phyloP scores from a whole-genome alignment of 2,888 invertebrate genomes.

The Plagodis pulveraria region DNA sequence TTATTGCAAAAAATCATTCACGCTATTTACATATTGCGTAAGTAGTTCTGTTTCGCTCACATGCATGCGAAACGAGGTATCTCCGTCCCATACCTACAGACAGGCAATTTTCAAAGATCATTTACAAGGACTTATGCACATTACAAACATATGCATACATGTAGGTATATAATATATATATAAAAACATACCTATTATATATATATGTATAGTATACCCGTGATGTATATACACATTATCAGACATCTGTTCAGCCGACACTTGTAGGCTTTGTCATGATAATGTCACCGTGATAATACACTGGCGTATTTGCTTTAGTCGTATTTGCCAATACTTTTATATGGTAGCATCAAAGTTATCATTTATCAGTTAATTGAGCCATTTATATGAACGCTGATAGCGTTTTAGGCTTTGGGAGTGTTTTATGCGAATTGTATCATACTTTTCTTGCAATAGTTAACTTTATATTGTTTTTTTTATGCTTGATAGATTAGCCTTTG shows the following conservation, averaged over 20 bases:
- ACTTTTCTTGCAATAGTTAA: background rate
- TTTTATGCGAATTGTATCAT: background rate
- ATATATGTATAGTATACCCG: background rate
- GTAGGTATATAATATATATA: background rate
- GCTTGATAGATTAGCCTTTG: too few relatives aligned
- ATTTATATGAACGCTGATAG: constrained; percentile 1
- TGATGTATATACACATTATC: constrained; percentile 15
- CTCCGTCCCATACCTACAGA: too few relatives aligned
- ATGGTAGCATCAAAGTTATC: constrained; percentile 5
- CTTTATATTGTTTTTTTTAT: background rate
- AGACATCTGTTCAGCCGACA: constrained; percentile 10
- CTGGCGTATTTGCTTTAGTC: constrained; percentile 4
- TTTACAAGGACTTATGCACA: too few relatives aligned
- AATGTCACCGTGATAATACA: constrained; percentile 14
- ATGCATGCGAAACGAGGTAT: too few relatives aligned
- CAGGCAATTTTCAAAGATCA: too few relatives aligned
- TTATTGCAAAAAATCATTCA: too few relatives aligned
- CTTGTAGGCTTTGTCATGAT: constrained; percentile 12
- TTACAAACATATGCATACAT: too few relatives aligned
- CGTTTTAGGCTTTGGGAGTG: background rate
- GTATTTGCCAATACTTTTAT: constrained; percentile 8
- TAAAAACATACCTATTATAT: background rate
- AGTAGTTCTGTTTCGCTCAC: too few relatives aligned
- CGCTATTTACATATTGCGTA: too few relatives aligned
- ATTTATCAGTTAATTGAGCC: constrained; percentile 3